phyloP scores from a whole-genome alignment of 2,113 vertebrate genomes.

The Vombatus ursinus region DNA sequence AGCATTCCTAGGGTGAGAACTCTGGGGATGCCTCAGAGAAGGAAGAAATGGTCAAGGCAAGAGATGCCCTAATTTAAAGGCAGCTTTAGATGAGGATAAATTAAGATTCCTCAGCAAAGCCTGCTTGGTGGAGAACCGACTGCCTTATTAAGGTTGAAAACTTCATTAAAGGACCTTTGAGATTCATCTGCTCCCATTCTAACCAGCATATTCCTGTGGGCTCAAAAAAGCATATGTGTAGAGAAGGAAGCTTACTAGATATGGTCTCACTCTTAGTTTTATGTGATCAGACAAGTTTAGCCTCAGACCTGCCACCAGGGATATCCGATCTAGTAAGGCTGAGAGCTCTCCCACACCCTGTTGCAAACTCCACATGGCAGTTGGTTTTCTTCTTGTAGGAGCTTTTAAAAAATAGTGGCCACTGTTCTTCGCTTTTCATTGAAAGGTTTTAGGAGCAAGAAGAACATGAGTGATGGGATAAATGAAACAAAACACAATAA shows the following conservation, averaged over 20 bases:
- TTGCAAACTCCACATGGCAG: not conserved
- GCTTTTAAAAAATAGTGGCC: not conserved
- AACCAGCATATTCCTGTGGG: not conserved
- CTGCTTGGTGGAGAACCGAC: not conserved
- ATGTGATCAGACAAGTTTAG: not conserved
- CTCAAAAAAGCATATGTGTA: not conserved
- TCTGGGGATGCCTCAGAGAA: not conserved
- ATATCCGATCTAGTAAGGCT: not conserved
- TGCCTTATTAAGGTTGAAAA: slow-evolving; percentile 6
- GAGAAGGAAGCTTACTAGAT: not conserved
- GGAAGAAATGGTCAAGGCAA: not conserved
- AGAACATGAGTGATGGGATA: not conserved
- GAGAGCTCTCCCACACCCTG: rapidly evolving
- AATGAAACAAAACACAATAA: not conserved
- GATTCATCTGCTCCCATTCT: not conserved
- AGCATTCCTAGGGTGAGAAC: not conserved
- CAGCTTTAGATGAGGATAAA: not conserved
- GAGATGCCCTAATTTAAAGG: not conserved
- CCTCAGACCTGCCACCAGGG: not conserved
- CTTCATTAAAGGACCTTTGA: not conserved
- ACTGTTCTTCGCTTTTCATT: slow-evolving; percentile 7
- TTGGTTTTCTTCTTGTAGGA: not conserved
- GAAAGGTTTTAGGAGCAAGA: not conserved
- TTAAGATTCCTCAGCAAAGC: not conserved
- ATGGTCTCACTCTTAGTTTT: not conserved